Evolutionary conservation across 2,113 vertebrate genomes (phyloP).

Genomic region (Brachionichthys hirsutus): DNA sequence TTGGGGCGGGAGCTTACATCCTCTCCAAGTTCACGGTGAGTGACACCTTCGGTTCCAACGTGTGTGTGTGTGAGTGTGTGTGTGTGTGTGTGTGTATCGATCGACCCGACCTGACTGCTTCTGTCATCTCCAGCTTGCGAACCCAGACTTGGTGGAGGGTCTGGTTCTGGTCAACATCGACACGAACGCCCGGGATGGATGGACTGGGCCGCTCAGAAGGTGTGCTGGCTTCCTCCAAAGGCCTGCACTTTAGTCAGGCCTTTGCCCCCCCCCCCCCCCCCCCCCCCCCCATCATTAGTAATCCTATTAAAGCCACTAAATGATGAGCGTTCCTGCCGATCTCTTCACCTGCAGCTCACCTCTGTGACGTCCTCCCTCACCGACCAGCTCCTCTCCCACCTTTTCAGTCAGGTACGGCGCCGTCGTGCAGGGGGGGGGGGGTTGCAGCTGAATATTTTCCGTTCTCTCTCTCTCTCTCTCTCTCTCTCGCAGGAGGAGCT

Average conservation of each 20-base stretch:
- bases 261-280: not conserved
- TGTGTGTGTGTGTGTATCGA: too few species aligned
- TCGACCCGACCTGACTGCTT: too few species aligned
- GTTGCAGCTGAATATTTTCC: not conserved
- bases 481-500: slow-evolving; percentile 76
- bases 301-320: not conserved
- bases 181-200: slow-evolving; percentile 89
- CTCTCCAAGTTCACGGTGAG: slow-evolving; percentile 87
- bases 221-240: slow-evolving; percentile 46
- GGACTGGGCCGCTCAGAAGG: slow-evolving; percentile 93
- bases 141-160: slow-evolving; percentile 87
- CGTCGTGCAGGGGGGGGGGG: too few species aligned
- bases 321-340: slow-evolving; percentile 1
- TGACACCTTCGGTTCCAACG: not conserved
- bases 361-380: slow-evolving; percentile 84
- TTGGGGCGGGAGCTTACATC: slow-evolving; percentile 88
- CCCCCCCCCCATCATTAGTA: not conserved
- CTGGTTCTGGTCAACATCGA: slow-evolving; percentile 92
- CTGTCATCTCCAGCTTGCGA: slow-evolving; percentile 73
- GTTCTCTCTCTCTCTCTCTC: not conserved
- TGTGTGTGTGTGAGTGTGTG: too few species aligned
- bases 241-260: too few species aligned
- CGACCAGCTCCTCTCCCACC: slow-evolving; percentile 87
- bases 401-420: slow-evolving; percentile 85
- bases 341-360: slow-evolving; percentile 71